Percentiles rank a stretch among this genome's conserved stretches.
Evolutionary conservation across 2,888 invertebrate genomes (phyloP).

Genomic region (Ophioninae sp.): DNA sequence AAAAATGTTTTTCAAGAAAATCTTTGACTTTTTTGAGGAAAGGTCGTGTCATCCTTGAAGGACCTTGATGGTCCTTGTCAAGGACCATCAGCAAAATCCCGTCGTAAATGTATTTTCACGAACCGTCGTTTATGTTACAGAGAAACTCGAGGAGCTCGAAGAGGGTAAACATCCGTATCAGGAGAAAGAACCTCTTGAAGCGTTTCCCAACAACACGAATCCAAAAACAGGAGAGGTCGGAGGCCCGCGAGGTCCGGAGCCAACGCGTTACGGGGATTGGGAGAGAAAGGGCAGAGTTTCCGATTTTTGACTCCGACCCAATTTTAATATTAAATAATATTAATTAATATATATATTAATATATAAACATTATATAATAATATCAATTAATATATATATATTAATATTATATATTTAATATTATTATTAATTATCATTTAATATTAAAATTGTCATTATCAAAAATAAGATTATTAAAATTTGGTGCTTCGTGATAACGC

Average conservation of each 20-base stretch:
- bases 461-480: neutral
- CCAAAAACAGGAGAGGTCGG: conserved; percentile 97
- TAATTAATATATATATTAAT: too few relatives aligned
- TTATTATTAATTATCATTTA: too few relatives aligned
- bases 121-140: conserved; percentile 75
- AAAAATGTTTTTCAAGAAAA: too few relatives aligned
- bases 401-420: too few relatives aligned
- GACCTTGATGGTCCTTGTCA: neutral
- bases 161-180: conserved; percentile 87
- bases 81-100: neutral
- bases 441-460: neutral
- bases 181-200: conserved; percentile 91
- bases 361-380: too few relatives aligned
- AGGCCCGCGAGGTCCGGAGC: conserved; percentile 98
- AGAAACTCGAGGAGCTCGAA: conserved; percentile 89
- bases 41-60: too few relatives aligned
- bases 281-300: conserved; percentile 98
- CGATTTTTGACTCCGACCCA: conserved; percentile 86
- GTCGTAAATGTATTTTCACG: neutral
- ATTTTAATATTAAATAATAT: conserved; percentile 1
- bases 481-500: neutral
- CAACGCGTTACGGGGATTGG: conserved; percentile 99
- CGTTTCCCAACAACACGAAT: conserved; percentile 94
- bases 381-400: too few relatives aligned
- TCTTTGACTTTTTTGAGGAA: too few relatives aligned